Percentiles rank a stretch among this genome's conserved stretches.
Evolutionary conservation across 2,797 vertebrate species (phyloP).

Genomic region (Sebastes minor): DNA sequence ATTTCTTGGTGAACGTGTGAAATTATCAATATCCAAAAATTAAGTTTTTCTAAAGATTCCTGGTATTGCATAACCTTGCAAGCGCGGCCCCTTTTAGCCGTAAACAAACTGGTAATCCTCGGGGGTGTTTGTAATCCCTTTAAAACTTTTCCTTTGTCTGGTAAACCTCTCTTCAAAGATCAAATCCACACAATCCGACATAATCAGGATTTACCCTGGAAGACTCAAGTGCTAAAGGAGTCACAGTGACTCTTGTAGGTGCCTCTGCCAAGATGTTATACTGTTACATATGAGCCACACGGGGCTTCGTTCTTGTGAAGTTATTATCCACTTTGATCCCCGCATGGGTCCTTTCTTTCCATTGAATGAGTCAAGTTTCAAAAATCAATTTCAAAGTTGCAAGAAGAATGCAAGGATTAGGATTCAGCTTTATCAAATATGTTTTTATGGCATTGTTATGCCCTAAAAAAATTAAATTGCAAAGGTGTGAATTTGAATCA

Average conservation of each 20-base stretch:
- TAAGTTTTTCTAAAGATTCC: not conserved
- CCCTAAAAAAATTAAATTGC: not conserved
- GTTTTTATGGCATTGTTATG: not conserved
- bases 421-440: not conserved
- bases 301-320: not conserved
- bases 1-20: not conserved
- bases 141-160: conserved; percentile 36
- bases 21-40: not conserved
- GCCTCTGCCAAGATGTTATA: not conserved
- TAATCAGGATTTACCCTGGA: conserved; percentile 50
- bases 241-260: not conserved
- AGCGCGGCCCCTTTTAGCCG: not conserved
- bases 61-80: not conserved
- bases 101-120: conserved; percentile 42
- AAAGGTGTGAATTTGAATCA: not conserved
- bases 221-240: not conserved
- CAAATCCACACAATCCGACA: conserved; percentile 40
- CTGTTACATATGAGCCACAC: not conserved
- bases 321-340: not conserved
- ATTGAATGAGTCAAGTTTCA: not conserved
- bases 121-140: conserved; percentile 36
- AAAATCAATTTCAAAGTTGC: not conserved
- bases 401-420: not conserved
- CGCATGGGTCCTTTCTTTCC: not conserved
- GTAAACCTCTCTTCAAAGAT: conserved; percentile 34